These are phyloP conservation scores for Ctenopoma kingsleyae DNA, from an alignment of 2,797 vertebrate genomes.

Conservation along the genomic window DNA sequence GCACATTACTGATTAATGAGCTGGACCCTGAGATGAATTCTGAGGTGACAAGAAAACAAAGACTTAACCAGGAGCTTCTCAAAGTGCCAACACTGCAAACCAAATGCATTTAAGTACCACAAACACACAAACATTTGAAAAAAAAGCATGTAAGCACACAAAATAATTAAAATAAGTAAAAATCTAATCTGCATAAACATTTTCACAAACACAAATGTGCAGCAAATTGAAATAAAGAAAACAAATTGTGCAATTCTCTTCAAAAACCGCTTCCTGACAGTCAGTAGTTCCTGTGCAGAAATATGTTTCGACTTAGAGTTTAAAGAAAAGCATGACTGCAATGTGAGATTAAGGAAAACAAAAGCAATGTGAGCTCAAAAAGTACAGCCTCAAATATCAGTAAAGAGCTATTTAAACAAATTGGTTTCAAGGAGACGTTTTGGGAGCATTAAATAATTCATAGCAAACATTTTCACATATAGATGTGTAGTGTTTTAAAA, in stretches of 20 bases:
- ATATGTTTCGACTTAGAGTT: constrained; percentile 41
- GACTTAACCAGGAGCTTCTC: constrained; percentile 40
- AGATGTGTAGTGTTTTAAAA: constrained; percentile 70
- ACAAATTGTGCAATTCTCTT: constrained; percentile 58
- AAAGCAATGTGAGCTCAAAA: constrained; percentile 10
- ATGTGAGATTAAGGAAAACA: not conserved
- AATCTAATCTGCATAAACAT: constrained; percentile 35
- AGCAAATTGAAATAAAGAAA: constrained; percentile 18
- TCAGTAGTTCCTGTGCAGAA: constrained; percentile 30
- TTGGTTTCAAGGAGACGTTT: constrained; percentile 13
- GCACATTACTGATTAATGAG: constrained; percentile 27
- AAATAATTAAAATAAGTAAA: constrained; percentile 38
- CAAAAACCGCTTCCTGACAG: constrained; percentile 24
- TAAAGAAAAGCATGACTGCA: constrained; percentile 17
- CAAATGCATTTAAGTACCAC: constrained; percentile 1
- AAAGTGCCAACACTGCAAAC: constrained; percentile 66
- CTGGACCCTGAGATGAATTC: constrained; percentile 22
- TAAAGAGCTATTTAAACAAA: not conserved
- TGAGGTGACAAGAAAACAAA: constrained; percentile 27
- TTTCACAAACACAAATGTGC: constrained; percentile 4
- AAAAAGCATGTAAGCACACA: constrained; percentile 32
- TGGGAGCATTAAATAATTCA: constrained; percentile 31
- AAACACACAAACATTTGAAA: constrained; percentile 27
- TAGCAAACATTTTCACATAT: constrained; percentile 48
- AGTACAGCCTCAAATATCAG: constrained; percentile 3